Percentiles rank a stretch among this genome's conserved stretches.
These are phyloP conservation scores for Pristionchus arcanus DNA, from an alignment of 2,888 invertebrate species.

Conservation along the genomic window DNA sequence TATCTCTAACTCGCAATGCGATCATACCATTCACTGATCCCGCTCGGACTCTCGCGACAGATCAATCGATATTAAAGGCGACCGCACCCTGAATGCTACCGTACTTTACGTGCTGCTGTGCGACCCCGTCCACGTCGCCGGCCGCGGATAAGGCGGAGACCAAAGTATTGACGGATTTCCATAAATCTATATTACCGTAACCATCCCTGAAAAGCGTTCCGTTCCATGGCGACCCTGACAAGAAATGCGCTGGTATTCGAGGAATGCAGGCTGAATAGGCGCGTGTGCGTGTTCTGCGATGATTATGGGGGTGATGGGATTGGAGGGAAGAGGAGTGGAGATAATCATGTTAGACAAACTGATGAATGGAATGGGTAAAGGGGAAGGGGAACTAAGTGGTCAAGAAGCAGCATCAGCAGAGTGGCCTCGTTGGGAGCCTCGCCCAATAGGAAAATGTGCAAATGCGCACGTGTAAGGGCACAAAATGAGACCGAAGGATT, in stretches of 20 bases:
- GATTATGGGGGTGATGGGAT: slow-evolving; percentile 25
- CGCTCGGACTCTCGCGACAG: background rate
- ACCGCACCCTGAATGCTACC: slow-evolving; percentile 43
- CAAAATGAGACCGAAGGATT: background rate
- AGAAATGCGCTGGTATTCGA: background rate
- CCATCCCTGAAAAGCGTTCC: background rate
- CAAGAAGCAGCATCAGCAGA: background rate
- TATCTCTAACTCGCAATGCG: background rate
- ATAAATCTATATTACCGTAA: slow-evolving; percentile 5
- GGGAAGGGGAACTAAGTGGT: background rate
- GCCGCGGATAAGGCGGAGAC: background rate
- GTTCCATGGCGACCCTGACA: background rate
- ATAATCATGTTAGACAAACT: slow-evolving; percentile 49
- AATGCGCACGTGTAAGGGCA: background rate
- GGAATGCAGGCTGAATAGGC: background rate
- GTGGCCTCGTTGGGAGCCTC: background rate
- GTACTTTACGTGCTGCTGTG: slow-evolving; percentile 47
- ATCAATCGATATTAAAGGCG: slow-evolving; percentile 1
- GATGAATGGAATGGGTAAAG: background rate
- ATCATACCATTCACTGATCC: background rate
- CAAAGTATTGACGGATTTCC: background rate
- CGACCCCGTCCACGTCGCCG: slow-evolving; percentile 14
- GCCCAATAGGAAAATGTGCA: slow-evolving; percentile 30
- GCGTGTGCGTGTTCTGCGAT: background rate
- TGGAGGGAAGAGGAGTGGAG: background rate